Conservation (phyloP, 2,888 invertebrate species). For the Aleiodes alternator region DNA sequence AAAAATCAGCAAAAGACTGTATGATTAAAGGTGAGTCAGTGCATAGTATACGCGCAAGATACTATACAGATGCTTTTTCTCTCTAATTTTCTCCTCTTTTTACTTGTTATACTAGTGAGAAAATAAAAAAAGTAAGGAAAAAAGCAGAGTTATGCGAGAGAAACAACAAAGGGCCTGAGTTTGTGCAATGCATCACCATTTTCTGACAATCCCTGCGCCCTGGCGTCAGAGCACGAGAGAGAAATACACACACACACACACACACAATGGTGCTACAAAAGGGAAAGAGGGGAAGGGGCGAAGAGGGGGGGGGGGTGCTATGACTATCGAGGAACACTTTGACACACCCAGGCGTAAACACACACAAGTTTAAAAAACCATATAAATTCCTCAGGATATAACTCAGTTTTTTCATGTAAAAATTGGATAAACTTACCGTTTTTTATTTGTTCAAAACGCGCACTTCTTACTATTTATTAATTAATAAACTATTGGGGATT, state of each 20-base stretch:
- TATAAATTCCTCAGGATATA: no score
- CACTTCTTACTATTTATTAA: constrained; percentile 37
- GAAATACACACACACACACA: no score
- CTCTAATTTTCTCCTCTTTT: no score
- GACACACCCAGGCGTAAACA: constrained; percentile 71
- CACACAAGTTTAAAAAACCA: constrained; percentile 52
- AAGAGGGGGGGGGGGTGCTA: constrained; percentile 35
- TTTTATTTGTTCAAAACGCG: constrained; percentile 42
- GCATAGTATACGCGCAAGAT: no score
- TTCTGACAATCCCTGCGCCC: constrained; percentile 64
- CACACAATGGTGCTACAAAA: constrained; percentile 40
- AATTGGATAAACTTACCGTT: constrained; percentile 29
- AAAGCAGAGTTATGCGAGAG: constrained; percentile 49
- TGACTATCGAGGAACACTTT: constrained; percentile 56
- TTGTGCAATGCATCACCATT: constrained; percentile 67
- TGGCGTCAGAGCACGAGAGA: constrained; percentile 52
- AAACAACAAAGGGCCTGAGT: constrained; percentile 62
- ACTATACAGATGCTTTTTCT: no score
- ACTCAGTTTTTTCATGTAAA: neutral
- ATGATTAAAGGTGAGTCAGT: no score
- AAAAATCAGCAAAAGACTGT: no score
- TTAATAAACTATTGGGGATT: neutral
- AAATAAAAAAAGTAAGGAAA: no score
- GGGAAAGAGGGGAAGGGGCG: constrained; percentile 45
- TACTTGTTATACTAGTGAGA: no score